These are phyloP conservation scores for Turritopsis dohrnii DNA, from an alignment of 30 jellyfish, hydroid and myxozoan genomes.

Conservation along the genomic window DNA sequence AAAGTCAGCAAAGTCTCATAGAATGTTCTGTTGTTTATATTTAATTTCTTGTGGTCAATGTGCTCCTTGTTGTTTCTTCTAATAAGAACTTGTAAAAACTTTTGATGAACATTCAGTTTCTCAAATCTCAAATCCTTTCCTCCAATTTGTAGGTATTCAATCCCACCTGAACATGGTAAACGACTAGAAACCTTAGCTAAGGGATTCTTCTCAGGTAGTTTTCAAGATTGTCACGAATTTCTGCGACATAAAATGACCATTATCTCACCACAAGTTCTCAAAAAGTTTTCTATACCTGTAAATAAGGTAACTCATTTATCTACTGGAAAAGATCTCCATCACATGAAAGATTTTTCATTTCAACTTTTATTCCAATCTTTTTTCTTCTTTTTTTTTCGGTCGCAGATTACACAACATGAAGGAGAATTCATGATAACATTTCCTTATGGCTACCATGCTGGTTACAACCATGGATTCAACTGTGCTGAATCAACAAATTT, in stretches of 20 bases:
- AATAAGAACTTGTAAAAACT: too few relatives aligned
- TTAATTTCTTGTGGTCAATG: too few relatives aligned
- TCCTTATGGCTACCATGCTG: conserved; percentile 91
- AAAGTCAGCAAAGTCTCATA: too few relatives aligned
- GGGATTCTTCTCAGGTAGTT: conserved; percentile 81
- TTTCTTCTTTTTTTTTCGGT: neutral
- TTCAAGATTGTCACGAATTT: conserved; percentile 67
- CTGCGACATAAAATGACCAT: conserved; percentile 82
- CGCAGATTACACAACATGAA: conserved; percentile 67
- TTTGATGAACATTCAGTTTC: too few relatives aligned
- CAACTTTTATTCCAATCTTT: too few relatives aligned
- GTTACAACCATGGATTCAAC: conserved; percentile 83
- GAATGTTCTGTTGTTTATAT: too few relatives aligned
- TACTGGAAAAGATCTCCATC: neutral
- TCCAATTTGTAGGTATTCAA: conserved; percentile 58
- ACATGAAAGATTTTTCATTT: neutral
- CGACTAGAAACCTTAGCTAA: conserved; percentile 82
- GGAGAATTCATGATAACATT: conserved; percentile 87
- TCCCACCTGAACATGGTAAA: conserved; percentile 89
- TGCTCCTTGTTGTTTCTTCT: too few relatives aligned
- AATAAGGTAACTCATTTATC: conserved; percentile 45
- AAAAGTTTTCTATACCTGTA: conserved; percentile 68
- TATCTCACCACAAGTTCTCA: conserved; percentile 67
- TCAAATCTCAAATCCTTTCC: too few relatives aligned
- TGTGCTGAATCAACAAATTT: conserved; percentile 92